Evolutionary conservation across 2,888 invertebrate genomes (phyloP), one percentile per base, ranked within the genome.

Genomic region (Aspidapion aeneum): DNA sequence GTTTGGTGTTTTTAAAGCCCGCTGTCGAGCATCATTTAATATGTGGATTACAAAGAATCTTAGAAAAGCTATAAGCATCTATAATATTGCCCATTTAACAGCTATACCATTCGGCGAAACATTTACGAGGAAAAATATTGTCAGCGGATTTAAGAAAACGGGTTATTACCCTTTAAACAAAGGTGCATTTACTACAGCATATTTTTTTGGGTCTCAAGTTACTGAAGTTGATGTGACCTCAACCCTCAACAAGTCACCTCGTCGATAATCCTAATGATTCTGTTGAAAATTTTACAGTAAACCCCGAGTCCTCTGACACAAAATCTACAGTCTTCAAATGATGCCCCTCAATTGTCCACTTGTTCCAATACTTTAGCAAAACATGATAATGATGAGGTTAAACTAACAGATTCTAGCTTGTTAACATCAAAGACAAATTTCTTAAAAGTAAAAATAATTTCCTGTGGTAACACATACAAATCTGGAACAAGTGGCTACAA

Each of bases 1-100:
- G 12, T 56, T 20, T 21, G 57, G 57, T 21, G 20, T 21, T 7
- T 56, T 56, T 56, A 56, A 20, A 56, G 18, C 57, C 17, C 18
- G 21, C 17, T 56, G 12, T 18, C 19, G 57, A 20, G 57, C 18
- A 21, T 17, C 21, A 19, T 21, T 56, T 17, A 56, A 56, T 22
- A 21, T 17, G 17, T 56, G 19, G 57, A 18, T 56, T 5, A 9
- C 21, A 21, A 21, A 21, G 17, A 56, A 56, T 22, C 21, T 22
- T 20, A 21, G 57, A 17, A 56, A 20, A 56, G 17, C 20, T 17
- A 21, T 56, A 9, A 20, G 21, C 21, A 56, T 21, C 21, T 56
- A 56, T 56, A 20, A 56, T 12, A 21, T 56, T 17, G 57, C 57
- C 17, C 18, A 20, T 21, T 20, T 56, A 9, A 21, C 57, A 35